Evolutionary conservation across 1,140 invertebrate genomes (phyloP), one percentile per base, ranked within the genome.

Genomic region (Xylocopa sonorina): DNA sequence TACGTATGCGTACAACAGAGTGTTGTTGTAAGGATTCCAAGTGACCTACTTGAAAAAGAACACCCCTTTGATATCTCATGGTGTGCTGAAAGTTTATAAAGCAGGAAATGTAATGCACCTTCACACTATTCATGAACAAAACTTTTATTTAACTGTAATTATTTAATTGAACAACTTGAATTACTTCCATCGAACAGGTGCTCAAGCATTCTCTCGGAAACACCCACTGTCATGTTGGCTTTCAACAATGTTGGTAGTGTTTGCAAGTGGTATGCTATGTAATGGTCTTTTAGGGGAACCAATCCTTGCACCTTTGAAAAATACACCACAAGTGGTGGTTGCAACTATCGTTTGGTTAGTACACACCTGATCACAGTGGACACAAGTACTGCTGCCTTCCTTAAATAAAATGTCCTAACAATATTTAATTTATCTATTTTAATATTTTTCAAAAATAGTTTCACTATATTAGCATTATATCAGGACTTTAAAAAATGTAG

Each of bases 211-310:
- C 92, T 99, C 98, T 10, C 94, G 99, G 46, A 99, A 99, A 92
- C 99, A 99, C 93, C 99, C 99, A 0, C 91, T 99, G 78, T 96
- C 98, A 88, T 99, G 98, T 92, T 99, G 98, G 98, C 92, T 99
- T 24, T 99, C 98, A 4, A 98, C 97, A 34, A 99, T 99, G 98
- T 92, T 99, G 83, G 97, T 99, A n/a, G 98, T 99, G 86, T 99
- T 99, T 94, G 97, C 98, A 77, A 98, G 99, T 73, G 97, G 97
- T 68, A 98, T 99, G 95, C 94, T 99, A 62, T 97, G 97, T 83
- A 98, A 98, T 92, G 97, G 97, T 53, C 93, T 99, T 68, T 94
- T 99, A 27, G 99, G 98, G 29, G 99, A 99, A 94, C 98, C 99
- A 2, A 96, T 99, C 83, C 94, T 99, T 69, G 97, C 97, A 34